Evolutionary conservation across 2,888 invertebrate genomes (phyloP).

Genomic region (Diadromus collaris): DNA sequence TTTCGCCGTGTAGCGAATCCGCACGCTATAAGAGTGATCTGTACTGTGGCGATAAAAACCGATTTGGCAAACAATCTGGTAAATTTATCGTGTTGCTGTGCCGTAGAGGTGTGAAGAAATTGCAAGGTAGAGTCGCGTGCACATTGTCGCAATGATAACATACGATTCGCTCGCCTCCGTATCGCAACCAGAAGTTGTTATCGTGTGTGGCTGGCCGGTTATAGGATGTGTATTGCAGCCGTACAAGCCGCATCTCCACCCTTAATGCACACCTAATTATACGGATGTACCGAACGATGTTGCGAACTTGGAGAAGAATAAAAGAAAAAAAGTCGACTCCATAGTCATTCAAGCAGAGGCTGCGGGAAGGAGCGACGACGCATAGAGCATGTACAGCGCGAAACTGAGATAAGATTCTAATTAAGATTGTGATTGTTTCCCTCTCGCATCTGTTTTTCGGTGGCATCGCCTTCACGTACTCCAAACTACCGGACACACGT

Average conservation of each 20-base stretch:
- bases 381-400: constrained; percentile 39
- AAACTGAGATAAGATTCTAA: constrained; percentile 61
- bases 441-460: constrained; percentile 55
- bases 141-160: constrained; percentile 41
- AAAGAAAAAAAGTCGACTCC: constrained; percentile 38
- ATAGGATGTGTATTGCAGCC: constrained; percentile 21
- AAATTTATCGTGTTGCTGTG: constrained; percentile 60
- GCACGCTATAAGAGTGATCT: constrained; percentile 24
- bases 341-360: constrained; percentile 26
- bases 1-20: neutral
- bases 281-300: constrained; percentile 38
- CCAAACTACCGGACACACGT: constrained; percentile 11
- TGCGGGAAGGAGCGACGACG: constrained; percentile 37
- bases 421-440: constrained; percentile 63
- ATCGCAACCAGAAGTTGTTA: constrained; percentile 27
- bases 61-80: constrained; percentile 64
- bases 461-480: constrained; percentile 21
- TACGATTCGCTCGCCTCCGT: constrained; percentile 25
- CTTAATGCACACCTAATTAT: constrained; percentile 63
- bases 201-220: constrained; percentile 20
- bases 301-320: constrained; percentile 6
- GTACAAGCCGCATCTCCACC: constrained; percentile 41
- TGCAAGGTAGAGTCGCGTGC: neutral
- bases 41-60: constrained; percentile 49
- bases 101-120: constrained; percentile 50